Evolutionary conservation across 2,888 invertebrate genomes (phyloP), one percentile per base, ranked within the genome.

Genomic region (Andrena minutula): DNA sequence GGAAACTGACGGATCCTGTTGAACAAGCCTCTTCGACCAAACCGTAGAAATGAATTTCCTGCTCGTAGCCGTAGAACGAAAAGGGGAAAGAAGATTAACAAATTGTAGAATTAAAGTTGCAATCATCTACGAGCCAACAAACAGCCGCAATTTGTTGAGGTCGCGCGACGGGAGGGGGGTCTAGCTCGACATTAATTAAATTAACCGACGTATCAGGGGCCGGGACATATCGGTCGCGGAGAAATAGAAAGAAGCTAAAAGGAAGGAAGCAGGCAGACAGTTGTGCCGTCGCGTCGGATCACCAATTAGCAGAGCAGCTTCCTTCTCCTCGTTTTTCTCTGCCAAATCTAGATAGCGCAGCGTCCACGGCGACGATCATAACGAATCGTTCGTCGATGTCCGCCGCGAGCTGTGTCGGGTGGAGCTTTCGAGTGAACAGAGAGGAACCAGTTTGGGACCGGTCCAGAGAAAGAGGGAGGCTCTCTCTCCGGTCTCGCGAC

Each of bases 361-460:
- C 60, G 72, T 80, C 66, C 82, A 51, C 66, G 58, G 47, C 65
- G 81, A 75, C 86, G 86, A 89, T 89, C 88, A 89, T 90, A 90
- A 90, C 89, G 86, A 88, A 89, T 89, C 89, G 87, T 84, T 79
- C 79, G 87, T 82, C 88, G 82, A 88, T 86, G 85, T 86, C 75
- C 75, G 84, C 85, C 88, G 85, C 68, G 71, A 65, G 72, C 60
- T 70, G 75, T 49, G 16, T 80, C 75, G 72, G 70, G 32, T 30
- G 35, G 56, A 75, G 72, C 75, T 80, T 80, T 86, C 83, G 81
- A 76, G 83, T 56, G 56, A 63, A 70, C 58, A 60, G 69, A 86
- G 78, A 65, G 83, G 86, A 90, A 90, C 90, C 90, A 88, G 90
- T 88, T 89, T 88, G 77, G 82, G 88, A 88, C 90, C 89, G 89